A percentile compares a stretch with the other conserved stretches of the same genome.
These are phyloP conservation scores for Drosophila pandora DNA, from an alignment of 1,140 invertebrate genomes.

Conservation along the genomic window DNA sequence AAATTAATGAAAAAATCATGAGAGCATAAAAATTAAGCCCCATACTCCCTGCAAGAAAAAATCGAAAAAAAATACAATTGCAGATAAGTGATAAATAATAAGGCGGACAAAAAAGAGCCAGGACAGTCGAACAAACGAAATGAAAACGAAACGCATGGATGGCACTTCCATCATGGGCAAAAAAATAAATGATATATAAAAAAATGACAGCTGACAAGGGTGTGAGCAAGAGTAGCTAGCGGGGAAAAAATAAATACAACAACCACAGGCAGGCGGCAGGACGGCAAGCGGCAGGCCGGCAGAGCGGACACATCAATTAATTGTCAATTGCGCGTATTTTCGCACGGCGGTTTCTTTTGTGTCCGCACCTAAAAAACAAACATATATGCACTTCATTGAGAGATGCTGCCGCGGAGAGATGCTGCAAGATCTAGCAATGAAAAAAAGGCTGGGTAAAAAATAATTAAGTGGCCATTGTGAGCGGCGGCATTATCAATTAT, in stretches of 20 bases:
- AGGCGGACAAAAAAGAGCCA: conserved; percentile 51
- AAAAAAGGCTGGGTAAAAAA: conserved; percentile 63
- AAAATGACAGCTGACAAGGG: conserved; percentile 81
- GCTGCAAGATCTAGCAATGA: conserved; percentile 22
- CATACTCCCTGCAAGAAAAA: conserved; percentile 41
- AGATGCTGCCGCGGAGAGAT: conserved; percentile 13
- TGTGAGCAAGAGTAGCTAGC: conserved; percentile 61
- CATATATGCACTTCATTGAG: conserved; percentile 65
- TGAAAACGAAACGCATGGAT: conserved; percentile 40
- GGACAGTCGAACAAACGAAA: conserved; percentile 34
- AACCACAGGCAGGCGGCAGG: conserved; percentile 3
- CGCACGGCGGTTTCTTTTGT: conserved; percentile 79
- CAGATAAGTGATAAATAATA: conserved; percentile 76
- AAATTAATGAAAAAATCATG: conserved; percentile 79
- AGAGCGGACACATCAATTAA: conserved; percentile 81
- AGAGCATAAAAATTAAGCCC: conserved; percentile 67
- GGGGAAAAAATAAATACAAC: conserved; percentile 16
- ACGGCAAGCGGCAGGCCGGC: conserved; percentile 4
- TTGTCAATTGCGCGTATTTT: conserved; percentile 82
- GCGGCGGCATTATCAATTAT: conserved; percentile 66
- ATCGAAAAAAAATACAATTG: conserved; percentile 61
- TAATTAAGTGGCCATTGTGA: conserved; percentile 78
- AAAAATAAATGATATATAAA: conserved; percentile 34
- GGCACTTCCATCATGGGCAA: conserved; percentile 63
- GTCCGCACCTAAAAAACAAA: conserved; percentile 31